Evolutionary conservation across 2,888 invertebrate genomes (phyloP).

Genomic region (Drosophila suboccidentalis): DNA sequence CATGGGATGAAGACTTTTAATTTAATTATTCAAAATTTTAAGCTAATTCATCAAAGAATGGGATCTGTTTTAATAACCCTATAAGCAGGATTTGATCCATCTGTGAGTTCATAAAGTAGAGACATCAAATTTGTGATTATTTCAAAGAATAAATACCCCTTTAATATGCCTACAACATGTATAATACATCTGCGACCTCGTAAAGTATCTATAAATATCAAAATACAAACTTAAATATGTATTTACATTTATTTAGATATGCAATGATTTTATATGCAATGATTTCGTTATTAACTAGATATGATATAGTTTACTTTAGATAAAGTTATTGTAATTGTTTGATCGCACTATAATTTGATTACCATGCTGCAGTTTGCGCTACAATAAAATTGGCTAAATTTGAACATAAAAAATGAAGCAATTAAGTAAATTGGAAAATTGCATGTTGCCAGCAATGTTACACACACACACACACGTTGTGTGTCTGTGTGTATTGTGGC

Average conservation of each 20-base stretch:
- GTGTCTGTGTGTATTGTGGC: slow-evolving; percentile 26
- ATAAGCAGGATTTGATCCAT: not conserved
- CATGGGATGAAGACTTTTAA: slow-evolving; percentile 1
- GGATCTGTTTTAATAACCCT: not conserved
- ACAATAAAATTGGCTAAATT: slow-evolving; percentile 40
- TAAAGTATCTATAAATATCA: not conserved
- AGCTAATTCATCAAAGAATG: not conserved
- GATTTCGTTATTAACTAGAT: slow-evolving; percentile 2
- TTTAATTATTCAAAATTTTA: not conserved
- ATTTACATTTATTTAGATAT: not conserved
- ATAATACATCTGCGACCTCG: not conserved
- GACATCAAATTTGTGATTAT: not conserved
- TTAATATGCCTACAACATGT: not conserved
- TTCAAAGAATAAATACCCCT: not conserved
- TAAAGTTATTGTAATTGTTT: slow-evolving; percentile 11
- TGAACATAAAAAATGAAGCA: slow-evolving; percentile 56
- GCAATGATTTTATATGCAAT: not conserved
- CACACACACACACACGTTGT: slow-evolving; percentile 44
- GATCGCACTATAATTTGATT: slow-evolving; percentile 34
- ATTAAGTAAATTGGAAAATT: slow-evolving; percentile 76
- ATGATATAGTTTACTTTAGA: not conserved
- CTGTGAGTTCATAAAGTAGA: not conserved
- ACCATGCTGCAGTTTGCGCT: slow-evolving; percentile 23
- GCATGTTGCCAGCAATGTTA: slow-evolving; percentile 62
- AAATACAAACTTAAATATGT: not conserved